These are phyloP conservation scores for Pangasius sanitwongsei DNA, from an alignment of 2,797 vertebrate genomes.

Conservation along the genomic window DNA sequence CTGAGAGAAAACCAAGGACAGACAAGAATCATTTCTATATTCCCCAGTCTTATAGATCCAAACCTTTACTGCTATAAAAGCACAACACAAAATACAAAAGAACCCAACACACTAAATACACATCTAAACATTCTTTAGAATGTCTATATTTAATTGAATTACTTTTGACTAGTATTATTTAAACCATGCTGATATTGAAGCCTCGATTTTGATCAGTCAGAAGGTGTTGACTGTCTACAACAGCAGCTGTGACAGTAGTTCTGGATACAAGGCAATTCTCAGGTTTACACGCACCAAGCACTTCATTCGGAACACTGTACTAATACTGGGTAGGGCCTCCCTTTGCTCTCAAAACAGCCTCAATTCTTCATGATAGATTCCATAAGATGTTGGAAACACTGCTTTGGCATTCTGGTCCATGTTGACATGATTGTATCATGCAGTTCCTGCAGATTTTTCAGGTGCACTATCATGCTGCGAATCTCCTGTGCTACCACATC, in stretches of 20 bases:
- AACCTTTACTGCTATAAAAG: background rate
- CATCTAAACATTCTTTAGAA: background rate
- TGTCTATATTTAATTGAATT: background rate
- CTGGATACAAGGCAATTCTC: background rate
- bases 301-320: no score
- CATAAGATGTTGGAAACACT: no score
- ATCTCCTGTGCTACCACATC: no score
- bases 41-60: background rate
- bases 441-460: no score
- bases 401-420: no score
- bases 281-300: background rate
- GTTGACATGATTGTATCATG: no score
- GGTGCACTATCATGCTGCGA: no score
- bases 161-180: background rate
- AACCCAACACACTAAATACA: background rate
- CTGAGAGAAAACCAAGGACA: constrained; percentile 64
- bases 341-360: no score
- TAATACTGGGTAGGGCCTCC: no score
- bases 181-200: background rate
- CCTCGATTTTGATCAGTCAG: background rate
- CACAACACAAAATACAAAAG: background rate
- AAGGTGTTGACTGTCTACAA: background rate
- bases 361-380: no score
- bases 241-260: background rate
- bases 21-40: background rate